A percentile compares a stretch with the other conserved stretches of the same genome.
Conservation (phyloP, 64 coral and sea anemone species). For the Dendronephthya gigantea region DNA sequence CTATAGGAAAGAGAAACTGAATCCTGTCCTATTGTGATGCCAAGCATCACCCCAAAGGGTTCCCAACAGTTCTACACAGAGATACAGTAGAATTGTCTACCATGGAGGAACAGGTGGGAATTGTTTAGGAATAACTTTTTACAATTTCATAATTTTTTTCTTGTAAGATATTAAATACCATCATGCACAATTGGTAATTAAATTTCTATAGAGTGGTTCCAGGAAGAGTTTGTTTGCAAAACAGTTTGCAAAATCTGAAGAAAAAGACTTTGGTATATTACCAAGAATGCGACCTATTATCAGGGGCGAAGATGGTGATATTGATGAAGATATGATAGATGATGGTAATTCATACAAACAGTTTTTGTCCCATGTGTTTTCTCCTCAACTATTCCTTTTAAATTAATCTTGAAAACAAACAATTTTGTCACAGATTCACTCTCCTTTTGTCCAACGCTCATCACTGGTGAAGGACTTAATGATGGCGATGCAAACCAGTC, state of each 20-base stretch:
- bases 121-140: no score
- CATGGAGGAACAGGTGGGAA: background rate
- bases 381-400: no score
- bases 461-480: background rate
- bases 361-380: no score
- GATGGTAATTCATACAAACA: no score
- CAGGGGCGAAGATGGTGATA: background rate
- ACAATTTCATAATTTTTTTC: no score
- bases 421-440: background rate
- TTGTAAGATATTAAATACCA: no score
- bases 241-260: slow-evolving; percentile 61
- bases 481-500: background rate
- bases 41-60: slow-evolving; percentile 53
- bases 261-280: slow-evolving; percentile 54
- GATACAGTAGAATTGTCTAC: slow-evolving; percentile 28
- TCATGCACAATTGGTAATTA: no score
- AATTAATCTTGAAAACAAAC: background rate
- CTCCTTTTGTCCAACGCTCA: background rate
- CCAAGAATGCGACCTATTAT: background rate
- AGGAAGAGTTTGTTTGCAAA: slow-evolving; percentile 76
- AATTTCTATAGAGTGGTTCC: background rate
- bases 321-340: background rate
- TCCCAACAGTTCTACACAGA: slow-evolving; percentile 61
- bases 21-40: slow-evolving; percentile 17
- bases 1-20: slow-evolving; percentile 56